phyloP scores from a whole-genome alignment of 2,113 vertebrate genomes.

The Nipponia nippon region DNA sequence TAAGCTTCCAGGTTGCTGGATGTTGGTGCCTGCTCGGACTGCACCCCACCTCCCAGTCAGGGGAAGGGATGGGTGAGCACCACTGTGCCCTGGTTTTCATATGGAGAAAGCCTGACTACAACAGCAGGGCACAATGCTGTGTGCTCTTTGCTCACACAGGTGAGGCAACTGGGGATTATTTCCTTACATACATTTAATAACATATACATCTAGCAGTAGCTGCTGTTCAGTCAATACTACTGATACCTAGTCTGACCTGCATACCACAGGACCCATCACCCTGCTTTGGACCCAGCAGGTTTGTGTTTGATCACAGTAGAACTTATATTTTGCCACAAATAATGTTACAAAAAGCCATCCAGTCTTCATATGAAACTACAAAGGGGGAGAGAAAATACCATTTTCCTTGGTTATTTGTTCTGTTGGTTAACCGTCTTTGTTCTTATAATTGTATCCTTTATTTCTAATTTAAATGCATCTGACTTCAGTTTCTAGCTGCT shows the following conservation, averaged over 20 bases:
- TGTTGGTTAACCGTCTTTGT: background rate
- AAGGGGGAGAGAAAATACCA: background rate
- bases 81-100: background rate
- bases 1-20: background rate
- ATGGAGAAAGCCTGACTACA: background rate
- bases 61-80: background rate
- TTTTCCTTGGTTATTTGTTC: background rate
- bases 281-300: background rate
- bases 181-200: background rate
- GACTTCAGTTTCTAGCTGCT: background rate
- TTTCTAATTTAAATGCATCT: background rate
- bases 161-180: background rate
- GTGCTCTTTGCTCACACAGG: background rate
- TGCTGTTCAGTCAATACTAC: background rate
- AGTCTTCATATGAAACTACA: background rate
- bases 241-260: background rate
- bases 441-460: background rate
- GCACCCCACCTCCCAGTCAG: background rate
- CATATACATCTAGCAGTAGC: background rate
- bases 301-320: background rate
- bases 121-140: background rate
- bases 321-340: background rate
- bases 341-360: background rate
- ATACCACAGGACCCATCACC: background rate
- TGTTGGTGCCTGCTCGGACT: background rate